Evolutionary conservation across 2,113 vertebrate species (phyloP).

Genomic region (Brachyhypopomus occidentalis): DNA sequence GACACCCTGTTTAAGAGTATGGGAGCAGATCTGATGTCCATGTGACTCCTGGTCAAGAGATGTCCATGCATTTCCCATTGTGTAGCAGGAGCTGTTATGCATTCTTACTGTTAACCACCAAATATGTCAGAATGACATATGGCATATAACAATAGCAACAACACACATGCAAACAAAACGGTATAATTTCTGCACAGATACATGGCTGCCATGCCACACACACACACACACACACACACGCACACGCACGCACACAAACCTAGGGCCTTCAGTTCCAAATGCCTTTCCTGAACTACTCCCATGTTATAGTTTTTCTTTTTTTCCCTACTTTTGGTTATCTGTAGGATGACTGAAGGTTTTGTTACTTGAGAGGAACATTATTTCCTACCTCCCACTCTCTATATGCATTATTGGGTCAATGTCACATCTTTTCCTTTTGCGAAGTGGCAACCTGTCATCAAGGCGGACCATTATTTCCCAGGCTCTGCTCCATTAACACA

Average conservation of each 20-base stretch:
- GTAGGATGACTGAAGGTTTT: background rate
- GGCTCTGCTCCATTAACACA: conserved; percentile 5
- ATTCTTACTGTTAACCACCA: conserved; percentile 58
- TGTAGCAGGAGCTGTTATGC: conserved; percentile 51
- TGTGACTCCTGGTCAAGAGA: background rate
- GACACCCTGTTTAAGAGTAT: background rate
- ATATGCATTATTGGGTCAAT: background rate
- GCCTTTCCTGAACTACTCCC: background rate
- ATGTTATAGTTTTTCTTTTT: background rate
- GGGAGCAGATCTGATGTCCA: background rate
- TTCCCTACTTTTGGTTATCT: background rate
- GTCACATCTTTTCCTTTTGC: background rate
- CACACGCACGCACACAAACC: conserved; percentile 25
- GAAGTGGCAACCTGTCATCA: background rate
- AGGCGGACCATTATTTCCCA: conserved; percentile 8
- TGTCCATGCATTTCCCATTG: background rate
- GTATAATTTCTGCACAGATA: conserved; percentile 60
- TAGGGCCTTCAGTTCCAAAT: background rate
- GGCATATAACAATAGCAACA: no score
- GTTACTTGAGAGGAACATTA: no score
- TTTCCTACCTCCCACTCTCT: background rate
- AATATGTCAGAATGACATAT: conserved; percentile 61
- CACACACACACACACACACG: conserved; percentile 29
- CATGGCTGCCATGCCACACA: background rate
- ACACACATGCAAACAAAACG: conserved; percentile 28